These are phyloP conservation scores for Ceratitis capitata DNA, from an alignment of 1,140 invertebrate genomes.

Conservation along the genomic window DNA sequence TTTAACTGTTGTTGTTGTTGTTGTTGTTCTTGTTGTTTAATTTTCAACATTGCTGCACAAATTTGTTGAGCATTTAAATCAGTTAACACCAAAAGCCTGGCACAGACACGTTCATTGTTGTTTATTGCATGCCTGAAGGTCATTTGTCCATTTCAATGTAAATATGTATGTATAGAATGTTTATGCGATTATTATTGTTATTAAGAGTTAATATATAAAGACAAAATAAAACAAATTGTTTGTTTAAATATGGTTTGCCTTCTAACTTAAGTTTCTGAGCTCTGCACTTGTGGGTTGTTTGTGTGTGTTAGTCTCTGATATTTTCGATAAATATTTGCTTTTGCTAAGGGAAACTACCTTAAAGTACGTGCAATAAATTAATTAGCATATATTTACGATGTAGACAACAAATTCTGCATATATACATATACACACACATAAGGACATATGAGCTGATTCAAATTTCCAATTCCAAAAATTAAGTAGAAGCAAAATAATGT, in stretches of 20 bases:
- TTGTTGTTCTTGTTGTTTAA: not conserved
- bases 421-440: too few species aligned
- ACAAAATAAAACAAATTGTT: not conserved
- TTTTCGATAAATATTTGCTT: not conserved
- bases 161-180: not conserved
- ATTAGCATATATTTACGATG: not conserved
- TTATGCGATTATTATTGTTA: too few species aligned
- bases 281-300: too few species aligned
- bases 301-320: not conserved
- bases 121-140: not conserved
- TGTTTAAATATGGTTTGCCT: not conserved
- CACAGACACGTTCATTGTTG: not conserved
- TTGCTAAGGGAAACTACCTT: not conserved
- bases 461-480: too few species aligned
- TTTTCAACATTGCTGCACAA: not conserved
- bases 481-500: too few species aligned
- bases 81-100: not conserved
- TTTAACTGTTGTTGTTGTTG: too few species aligned
- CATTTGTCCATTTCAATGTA: not conserved
- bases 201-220: too few species aligned
- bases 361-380: not conserved
- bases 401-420: too few species aligned
- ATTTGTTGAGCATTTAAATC: not conserved
- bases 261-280: too few species aligned
- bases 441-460: too few species aligned